phyloP scores from a whole-genome alignment of 2,888 invertebrate species.

The Charanyca ferruginea region DNA sequence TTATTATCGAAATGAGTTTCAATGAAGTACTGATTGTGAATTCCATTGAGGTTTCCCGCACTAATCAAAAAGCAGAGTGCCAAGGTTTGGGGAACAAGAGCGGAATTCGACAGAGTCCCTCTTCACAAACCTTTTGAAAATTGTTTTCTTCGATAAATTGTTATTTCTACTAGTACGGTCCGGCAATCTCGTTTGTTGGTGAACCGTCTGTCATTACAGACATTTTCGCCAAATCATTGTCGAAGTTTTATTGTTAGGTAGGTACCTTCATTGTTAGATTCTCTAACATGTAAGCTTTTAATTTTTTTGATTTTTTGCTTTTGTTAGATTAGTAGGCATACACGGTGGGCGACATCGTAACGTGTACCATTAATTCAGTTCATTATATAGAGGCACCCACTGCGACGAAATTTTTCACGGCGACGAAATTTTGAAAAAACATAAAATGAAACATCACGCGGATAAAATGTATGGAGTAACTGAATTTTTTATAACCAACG shows the following conservation, averaged over 20 bases:
- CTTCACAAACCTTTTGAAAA: conserved; percentile 16
- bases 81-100: conserved; percentile 5
- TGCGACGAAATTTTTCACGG: no score
- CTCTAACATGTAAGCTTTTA: background rate
- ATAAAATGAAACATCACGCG: no score
- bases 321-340: no score
- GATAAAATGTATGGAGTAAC: no score
- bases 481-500: no score
- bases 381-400: no score
- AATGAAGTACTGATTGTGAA: conserved; percentile 12
- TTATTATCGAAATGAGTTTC: conserved; percentile 6
- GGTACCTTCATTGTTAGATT: background rate
- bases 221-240: conserved; percentile 6
- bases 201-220: conserved; percentile 15
- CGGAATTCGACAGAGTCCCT: conserved; percentile 1
- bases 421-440: no score
- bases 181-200: conserved; percentile 17
- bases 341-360: no score
- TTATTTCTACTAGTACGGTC: conserved; percentile 21
- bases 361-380: no score
- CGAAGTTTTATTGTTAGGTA: conserved; percentile 7
- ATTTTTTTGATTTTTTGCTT: background rate
- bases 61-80: conserved; percentile 18
- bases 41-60: conserved; percentile 14
- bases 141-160: conserved; percentile 36